Base-by-base conservation (phyloP, 2,797 vertebrate species). In the Xenops minutus region DNA sequence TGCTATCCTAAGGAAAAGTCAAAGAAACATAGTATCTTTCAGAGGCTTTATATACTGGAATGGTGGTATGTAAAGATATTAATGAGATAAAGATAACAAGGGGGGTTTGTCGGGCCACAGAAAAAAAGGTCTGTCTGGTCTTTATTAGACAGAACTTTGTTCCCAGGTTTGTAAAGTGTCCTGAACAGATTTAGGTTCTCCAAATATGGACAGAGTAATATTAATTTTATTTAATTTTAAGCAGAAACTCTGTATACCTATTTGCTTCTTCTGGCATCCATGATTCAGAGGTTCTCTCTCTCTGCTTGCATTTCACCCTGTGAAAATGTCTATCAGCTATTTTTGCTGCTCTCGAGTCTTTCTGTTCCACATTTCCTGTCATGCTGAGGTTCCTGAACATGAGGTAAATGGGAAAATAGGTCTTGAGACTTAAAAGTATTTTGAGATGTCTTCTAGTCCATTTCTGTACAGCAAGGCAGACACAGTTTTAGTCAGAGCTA, bases 101-200 rank as follows among this genome's bases (percentile, higher is more conserved):
- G 7, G 2, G 5, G 1, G 0, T 2, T 44, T 43, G 20, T 72
- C 29, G 58, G 36, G 30, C 29, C 32, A 23, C 8, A 69, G 20
- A 83, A 11, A 12, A 12, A 51, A 20, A 55, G 7, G 12, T 37
- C 18, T 63, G 0, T 67, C 6, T 24, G 49, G 20, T 32, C 34
- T 39, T 64, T 68, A 10, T 73, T 73, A 32, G 24, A 13, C 32
- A 58, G 44, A 73, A 54, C 11, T 75, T 61, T 30, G 14, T 51
- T 61, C 39, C 58, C 8, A 21, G 18, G 29, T 67, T 62, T 63
- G 8, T 82, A 48, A 71, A 62, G 4, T 39, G 16, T 39, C 9
- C 44, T 34, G 19, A 43, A 51, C 30, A 46, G 39, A 30, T 72
- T 49, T 39, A 43, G 36, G 4, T 55, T 83, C 14, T 36, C 30